Conservation (phyloP, 2,797 vertebrate genomes). For the Triplophysa yarkandensis region DNA sequence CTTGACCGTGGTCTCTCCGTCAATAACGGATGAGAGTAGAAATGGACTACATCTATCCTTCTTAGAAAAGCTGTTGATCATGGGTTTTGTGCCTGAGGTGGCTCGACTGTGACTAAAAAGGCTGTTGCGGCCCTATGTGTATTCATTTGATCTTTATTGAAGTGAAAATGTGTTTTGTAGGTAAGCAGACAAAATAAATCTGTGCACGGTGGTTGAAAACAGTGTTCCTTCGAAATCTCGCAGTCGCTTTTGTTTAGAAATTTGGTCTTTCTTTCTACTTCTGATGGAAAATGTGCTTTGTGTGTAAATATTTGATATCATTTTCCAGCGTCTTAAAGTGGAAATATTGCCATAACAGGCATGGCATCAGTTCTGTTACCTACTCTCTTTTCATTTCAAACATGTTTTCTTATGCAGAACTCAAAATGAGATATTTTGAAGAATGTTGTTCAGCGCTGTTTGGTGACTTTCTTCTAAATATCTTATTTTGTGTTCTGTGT, state of each 20-base stretch:
- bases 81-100: not conserved
- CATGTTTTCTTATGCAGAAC: too few relatives aligned
- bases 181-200: conserved; percentile 10
- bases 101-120: conserved; percentile 13
- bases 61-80: not conserved
- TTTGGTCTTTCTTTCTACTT: not conserved
- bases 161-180: not conserved
- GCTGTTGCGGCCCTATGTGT: not conserved
- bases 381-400: too few relatives aligned
- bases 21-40: conserved; percentile 13
- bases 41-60: not conserved
- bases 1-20: conserved; percentile 12
- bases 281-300: not conserved
- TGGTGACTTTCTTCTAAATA: too few relatives aligned
- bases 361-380: too few relatives aligned
- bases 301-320: not conserved
- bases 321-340: not conserved
- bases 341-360: too few relatives aligned
- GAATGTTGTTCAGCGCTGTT: too few relatives aligned
- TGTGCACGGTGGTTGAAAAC: not conserved
- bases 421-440: too few relatives aligned
- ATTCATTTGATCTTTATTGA: conserved; percentile 4
- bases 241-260: too few relatives aligned
- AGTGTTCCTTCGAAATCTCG: not conserved
- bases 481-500: too few relatives aligned